These are phyloP conservation scores for Ceratitis capitata DNA, from an alignment of 1,140 invertebrate species.

Conservation along the genomic window DNA sequence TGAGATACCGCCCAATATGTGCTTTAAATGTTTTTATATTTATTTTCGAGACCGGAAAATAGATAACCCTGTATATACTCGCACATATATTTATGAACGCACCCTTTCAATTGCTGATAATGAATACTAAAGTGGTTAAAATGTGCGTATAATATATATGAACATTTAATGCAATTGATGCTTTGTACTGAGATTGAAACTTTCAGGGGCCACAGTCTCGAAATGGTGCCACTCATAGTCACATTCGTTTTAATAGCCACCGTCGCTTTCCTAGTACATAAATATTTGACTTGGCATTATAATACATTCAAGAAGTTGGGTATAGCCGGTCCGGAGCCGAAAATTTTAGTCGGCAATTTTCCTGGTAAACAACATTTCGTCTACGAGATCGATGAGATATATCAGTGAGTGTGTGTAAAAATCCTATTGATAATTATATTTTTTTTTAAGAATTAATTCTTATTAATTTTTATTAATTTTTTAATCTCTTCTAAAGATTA, in stretches of 20 bases:
- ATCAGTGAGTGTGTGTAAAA: slow-evolving; percentile 52
- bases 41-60: no score
- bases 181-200: neutral
- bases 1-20: no score
- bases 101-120: neutral
- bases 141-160: neutral
- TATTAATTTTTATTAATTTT: no score
- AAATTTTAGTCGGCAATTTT: slow-evolving; percentile 62
- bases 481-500: no score
- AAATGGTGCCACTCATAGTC: neutral
- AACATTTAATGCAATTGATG: neutral
- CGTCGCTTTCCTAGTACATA: neutral
- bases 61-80: neutral
- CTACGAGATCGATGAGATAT: slow-evolving; percentile 53
- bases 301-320: slow-evolving; percentile 59
- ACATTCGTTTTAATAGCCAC: neutral
- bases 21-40: no score
- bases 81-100: neutral
- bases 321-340: slow-evolving; percentile 57
- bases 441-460: no score
- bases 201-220: neutral
- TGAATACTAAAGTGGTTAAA: neutral
- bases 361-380: slow-evolving; percentile 64
- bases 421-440: no score
- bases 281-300: slow-evolving; percentile 63